These are phyloP conservation scores for Lophius piscatorius DNA, from an alignment of 2,113 vertebrate genomes.

Conservation along the genomic window DNA sequence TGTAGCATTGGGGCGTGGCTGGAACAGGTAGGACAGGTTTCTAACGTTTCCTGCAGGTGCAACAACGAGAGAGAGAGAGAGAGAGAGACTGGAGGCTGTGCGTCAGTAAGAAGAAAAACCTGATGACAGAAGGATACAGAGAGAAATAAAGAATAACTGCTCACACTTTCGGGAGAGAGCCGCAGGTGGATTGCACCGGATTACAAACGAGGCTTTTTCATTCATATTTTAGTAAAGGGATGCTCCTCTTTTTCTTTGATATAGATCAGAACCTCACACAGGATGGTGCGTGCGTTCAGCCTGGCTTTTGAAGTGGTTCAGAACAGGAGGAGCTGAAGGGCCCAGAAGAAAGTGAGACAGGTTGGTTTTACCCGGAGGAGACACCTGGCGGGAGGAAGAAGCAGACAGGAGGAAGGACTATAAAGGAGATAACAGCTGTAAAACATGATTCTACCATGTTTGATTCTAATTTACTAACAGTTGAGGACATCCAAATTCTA, in stretches of 20 bases:
- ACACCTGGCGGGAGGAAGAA: background rate
- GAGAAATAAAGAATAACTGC: background rate
- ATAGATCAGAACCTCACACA: background rate
- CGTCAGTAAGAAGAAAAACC: constrained; percentile 29
- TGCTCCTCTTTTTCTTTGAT: background rate
- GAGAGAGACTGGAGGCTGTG: constrained; percentile 5
- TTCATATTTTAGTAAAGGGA: background rate
- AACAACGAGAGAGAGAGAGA: constrained; percentile 12
- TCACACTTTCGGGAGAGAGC: constrained; percentile 16
- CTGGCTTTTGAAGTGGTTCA: constrained; percentile 46
- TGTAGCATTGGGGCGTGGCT: constrained; percentile 43
- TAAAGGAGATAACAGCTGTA: background rate
- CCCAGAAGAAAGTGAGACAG: too few relatives aligned
- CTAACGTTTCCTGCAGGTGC: constrained; percentile 67
- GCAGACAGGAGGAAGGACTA: background rate
- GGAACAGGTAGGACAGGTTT: constrained; percentile 72
- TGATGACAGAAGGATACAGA: constrained; percentile 28
- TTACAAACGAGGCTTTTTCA: constrained; percentile 17
- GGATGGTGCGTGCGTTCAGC: constrained; percentile 18
- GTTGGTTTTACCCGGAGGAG: too few relatives aligned
- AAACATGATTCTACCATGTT: too few relatives aligned
- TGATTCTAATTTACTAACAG: too few relatives aligned
- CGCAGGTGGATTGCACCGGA: constrained; percentile 39
- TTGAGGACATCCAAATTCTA: too few relatives aligned
- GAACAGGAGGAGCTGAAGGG: constrained; percentile 58